These are phyloP conservation scores for Lepus oiostolus DNA, from an alignment of 2,797 vertebrate genomes.

Conservation along the genomic window DNA sequence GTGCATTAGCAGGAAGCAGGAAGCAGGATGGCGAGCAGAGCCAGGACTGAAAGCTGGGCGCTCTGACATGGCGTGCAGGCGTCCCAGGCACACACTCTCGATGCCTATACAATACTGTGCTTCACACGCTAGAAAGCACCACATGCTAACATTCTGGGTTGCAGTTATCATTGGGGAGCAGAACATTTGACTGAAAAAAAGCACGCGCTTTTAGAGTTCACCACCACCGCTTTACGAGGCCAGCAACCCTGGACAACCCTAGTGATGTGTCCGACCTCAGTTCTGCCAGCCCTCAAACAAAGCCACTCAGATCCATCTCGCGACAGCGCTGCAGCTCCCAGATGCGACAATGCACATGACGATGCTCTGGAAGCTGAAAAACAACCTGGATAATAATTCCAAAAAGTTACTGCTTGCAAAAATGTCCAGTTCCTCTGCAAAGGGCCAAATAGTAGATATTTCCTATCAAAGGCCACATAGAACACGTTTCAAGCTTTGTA, in stretches of 20 bases:
- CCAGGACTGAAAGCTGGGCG: too few relatives aligned
- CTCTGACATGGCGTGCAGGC: too few relatives aligned
- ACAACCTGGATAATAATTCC: background rate
- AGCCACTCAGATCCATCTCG: background rate
- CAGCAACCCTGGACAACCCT: background rate
- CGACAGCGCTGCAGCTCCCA: background rate
- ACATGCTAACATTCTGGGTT: background rate
- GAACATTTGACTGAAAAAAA: background rate
- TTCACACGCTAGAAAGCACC: slow-evolving; percentile 18
- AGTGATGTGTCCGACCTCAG: background rate
- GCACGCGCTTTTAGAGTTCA: background rate
- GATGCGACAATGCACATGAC: background rate
- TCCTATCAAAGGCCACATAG: background rate
- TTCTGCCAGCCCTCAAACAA: background rate
- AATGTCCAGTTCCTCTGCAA: slow-evolving; percentile 31
- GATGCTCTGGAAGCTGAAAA: slow-evolving; percentile 10
- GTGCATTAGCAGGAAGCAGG: too few relatives aligned
- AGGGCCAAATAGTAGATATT: background rate
- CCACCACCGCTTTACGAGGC: background rate
- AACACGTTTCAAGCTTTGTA: slow-evolving; percentile 23
- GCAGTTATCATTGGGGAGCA: background rate
- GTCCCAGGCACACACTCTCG: background rate
- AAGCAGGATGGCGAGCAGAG: too few relatives aligned
- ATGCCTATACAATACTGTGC: background rate
- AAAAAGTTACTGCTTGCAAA: slow-evolving; percentile 18